Base-by-base conservation (phyloP, 2,888 invertebrate species). In the Teleiodes luculella region DNA sequence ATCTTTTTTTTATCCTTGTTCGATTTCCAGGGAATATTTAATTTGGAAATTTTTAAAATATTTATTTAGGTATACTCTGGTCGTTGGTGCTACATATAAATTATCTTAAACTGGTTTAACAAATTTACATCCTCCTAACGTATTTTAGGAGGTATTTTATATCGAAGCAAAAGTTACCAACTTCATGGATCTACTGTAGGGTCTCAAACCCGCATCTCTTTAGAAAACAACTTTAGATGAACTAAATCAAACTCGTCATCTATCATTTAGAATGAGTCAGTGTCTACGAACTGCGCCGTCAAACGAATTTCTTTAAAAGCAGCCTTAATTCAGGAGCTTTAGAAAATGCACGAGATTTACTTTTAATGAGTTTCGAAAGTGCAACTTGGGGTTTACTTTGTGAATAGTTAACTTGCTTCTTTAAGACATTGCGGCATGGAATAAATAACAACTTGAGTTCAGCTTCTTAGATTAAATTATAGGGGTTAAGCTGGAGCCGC, bases 291-390 rank as follows among this genome's bases (percentile, higher is more conserved):
- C 28, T 43, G 28, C 13, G 43, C 20, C 43, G 20, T 20, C 20
- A 28, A 13, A 11, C 11, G 85, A 49, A 37, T 49, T 49, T 80
- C 81, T 81, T 79, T 77, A 64, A 68, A 77, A 78, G 49, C 3
- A 81, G 76, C 77, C 74, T 83, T 83, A 83, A 86, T 84, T 85
- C 85, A 81, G 65, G 83, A 83, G 85, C 88, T 86, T 84, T 84
- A 78, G 83, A 86, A 86, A 86, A 83, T 83, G 83, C 86, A 78
- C 68, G 74, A 80, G 86, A 86, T 88, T 86, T 86, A 84, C 83
- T 87, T 88, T 88, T 88, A 89, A 89, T 88, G 87, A 89, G 86
- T 87, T 87, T 81, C 75, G 76, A 80, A 79, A 78, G 80, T 78
- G 76, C 80, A 80, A 83, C 77, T 85, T 78, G 79, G 73, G 83